A percentile compares a stretch with the other conserved stretches of the same genome.
These are phyloP conservation scores for Nomada fabriciana DNA, from an alignment of 2,888 invertebrate species.

Conservation along the genomic window DNA sequence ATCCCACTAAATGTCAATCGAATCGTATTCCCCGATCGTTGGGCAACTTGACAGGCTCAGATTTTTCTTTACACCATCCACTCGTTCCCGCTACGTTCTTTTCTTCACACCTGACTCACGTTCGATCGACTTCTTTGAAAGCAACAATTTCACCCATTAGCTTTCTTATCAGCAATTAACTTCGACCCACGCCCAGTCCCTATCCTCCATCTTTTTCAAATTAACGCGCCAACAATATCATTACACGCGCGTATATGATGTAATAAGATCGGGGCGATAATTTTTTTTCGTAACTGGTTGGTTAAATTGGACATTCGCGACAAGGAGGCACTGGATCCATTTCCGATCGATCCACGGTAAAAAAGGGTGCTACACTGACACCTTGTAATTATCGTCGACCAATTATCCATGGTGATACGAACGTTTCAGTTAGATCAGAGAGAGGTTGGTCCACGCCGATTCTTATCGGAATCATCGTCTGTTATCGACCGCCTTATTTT, in stretches of 20 bases:
- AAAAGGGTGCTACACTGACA: slow-evolving; percentile 24
- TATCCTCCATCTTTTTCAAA: neutral
- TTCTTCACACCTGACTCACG: neutral
- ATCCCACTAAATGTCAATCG: neutral
- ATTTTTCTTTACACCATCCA: neutral
- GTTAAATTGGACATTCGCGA: slow-evolving; percentile 22
- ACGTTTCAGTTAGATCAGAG: slow-evolving; percentile 27
- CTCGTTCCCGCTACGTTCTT: neutral
- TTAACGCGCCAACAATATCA: slow-evolving; percentile 13
- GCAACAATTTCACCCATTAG: neutral
- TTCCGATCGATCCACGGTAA: neutral
- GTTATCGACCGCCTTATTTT: slow-evolving; percentile 49
- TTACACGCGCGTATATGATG: neutral
- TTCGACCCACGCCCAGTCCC: neutral
- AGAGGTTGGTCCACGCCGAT: slow-evolving; percentile 41
- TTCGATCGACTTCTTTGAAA: slow-evolving; percentile 6
- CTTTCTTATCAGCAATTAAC: neutral
- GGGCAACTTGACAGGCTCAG: neutral
- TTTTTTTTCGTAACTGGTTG: neutral
- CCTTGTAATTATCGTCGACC: slow-evolving; percentile 43
- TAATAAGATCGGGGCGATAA: slow-evolving; percentile 1
- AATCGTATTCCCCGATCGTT: neutral
- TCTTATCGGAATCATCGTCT: slow-evolving; percentile 59
- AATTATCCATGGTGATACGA: slow-evolving; percentile 32
- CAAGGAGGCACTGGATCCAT: neutral